Evolutionary conservation across 2,888 invertebrate species (phyloP), one percentile per base, ranked within the genome.

Genomic region (Sesia apiformis): DNA sequence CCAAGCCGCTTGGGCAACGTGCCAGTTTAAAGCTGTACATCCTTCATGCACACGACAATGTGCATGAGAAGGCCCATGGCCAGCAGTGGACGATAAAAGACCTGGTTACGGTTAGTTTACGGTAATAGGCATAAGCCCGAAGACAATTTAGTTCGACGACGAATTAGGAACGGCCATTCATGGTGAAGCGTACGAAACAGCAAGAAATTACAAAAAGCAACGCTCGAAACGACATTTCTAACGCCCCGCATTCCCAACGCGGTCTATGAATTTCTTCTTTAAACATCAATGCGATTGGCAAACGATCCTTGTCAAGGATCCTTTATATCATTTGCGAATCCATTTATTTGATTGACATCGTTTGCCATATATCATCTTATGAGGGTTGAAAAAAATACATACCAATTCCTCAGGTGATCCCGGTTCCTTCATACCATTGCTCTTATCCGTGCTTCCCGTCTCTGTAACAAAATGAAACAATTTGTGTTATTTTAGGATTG

Each of bases 341-440:
- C 0, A 7, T 46, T 46, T 46, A 46, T 46, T 46, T 46, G 46
- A 46, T 46, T 46, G 46, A 46, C 5, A 46, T 46, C 46, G 46
- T 46, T 46, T 8, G 46, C 46, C 8, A 46, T 46, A 46, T 7
- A 23, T 23, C 23, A 8, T 46, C 23, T 8, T n/a, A 8, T 38
- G 38, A 49, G 23, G n/a, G 23, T 49, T 49, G 23, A 46, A 46
- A 23, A 5, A 46, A 50, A 38, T 39, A 91, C 94, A 90, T 90
- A 94, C 94, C 93, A 93, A 92, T 92, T 94, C 94, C 91, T 93
- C 93, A 90, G 94, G 93, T 90, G 93, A 93, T 91, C 93, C 94
- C 90, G 94, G 94, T 92, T 94, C 94, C 94, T 94, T 94, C 94
- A 94, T 94, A 93, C 93, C 94, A 94, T 94, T 92, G 93, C 94